Evolutionary conservation across 2,888 invertebrate genomes (phyloP).

Genomic region (Caenorhabditis zanzibari): DNA sequence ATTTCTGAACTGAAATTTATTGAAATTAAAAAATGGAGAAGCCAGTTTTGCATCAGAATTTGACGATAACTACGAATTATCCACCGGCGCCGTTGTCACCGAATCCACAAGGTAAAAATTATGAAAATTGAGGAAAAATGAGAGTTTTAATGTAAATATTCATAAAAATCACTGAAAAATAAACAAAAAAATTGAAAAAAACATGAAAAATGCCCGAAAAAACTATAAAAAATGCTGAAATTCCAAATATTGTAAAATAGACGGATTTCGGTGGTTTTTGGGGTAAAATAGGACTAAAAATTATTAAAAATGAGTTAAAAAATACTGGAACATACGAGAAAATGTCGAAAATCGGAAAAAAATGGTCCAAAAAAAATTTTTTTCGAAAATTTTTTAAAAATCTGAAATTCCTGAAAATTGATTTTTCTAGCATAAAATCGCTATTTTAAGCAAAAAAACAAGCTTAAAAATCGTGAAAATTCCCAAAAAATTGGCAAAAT

Average conservation of each 20-base stretch:
- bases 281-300: too few relatives aligned
- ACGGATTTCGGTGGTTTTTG: too few relatives aligned
- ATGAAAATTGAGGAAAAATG: neutral
- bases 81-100: constrained; percentile 43
- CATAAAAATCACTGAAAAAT: neutral
- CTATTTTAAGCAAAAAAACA: too few relatives aligned
- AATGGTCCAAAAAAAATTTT: neutral
- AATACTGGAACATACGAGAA: neutral
- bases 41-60: neutral
- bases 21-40: constrained; percentile 23
- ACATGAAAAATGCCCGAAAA: too few relatives aligned
- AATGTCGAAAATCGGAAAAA: neutral
- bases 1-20: neutral
- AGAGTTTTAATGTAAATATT: neutral
- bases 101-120: constrained; percentile 38
- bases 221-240: too few relatives aligned
- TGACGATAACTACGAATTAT: constrained; percentile 36
- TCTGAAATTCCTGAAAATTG: too few relatives aligned
- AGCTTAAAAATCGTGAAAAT: too few relatives aligned
- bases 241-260: too few relatives aligned
- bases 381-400: neutral
- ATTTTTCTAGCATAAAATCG: too few relatives aligned
- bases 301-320: too few relatives aligned
- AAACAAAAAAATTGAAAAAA: neutral
- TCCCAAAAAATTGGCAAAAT: too few relatives aligned